phyloP scores from a whole-genome alignment of 2,113 vertebrate genomes.

The Bungarus multicinctus region DNA sequence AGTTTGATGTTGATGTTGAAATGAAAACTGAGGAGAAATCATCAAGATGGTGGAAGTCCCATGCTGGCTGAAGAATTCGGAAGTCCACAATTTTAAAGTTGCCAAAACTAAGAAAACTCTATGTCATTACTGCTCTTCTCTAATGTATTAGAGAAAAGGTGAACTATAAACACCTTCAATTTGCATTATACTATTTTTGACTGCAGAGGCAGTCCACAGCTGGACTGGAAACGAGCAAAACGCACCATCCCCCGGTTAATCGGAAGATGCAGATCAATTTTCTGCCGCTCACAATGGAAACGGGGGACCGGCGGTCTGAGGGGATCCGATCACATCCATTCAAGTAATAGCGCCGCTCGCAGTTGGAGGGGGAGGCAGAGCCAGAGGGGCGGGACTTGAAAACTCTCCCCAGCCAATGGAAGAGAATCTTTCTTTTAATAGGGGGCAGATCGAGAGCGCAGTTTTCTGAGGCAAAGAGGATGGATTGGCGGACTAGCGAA shows the following conservation, averaged over 20 bases:
- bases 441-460: neutral
- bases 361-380: too few species aligned
- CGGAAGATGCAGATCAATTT: neutral
- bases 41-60: neutral
- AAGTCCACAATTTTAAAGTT: neutral
- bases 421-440: neutral
- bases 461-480: neutral
- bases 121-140: neutral
- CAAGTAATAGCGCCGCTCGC: neutral
- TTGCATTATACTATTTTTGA: neutral
- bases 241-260: neutral
- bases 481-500: neutral
- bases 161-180: neutral
- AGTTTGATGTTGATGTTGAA: neutral
- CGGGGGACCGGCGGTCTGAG: too few species aligned
- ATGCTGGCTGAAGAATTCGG: neutral
- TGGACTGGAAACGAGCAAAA: neutral
- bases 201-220: neutral
- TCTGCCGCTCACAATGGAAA: neutral
- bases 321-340: neutral
- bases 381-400: neutral
- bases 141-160: neutral
- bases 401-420: conserved; percentile 4
- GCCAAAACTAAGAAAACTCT: neutral
- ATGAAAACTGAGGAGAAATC: neutral